These are phyloP conservation scores for Ephydatia muelleri DNA, from an alignment of 37 sponge, comb jelly and placozoan genomes.

Conservation along the genomic window DNA sequence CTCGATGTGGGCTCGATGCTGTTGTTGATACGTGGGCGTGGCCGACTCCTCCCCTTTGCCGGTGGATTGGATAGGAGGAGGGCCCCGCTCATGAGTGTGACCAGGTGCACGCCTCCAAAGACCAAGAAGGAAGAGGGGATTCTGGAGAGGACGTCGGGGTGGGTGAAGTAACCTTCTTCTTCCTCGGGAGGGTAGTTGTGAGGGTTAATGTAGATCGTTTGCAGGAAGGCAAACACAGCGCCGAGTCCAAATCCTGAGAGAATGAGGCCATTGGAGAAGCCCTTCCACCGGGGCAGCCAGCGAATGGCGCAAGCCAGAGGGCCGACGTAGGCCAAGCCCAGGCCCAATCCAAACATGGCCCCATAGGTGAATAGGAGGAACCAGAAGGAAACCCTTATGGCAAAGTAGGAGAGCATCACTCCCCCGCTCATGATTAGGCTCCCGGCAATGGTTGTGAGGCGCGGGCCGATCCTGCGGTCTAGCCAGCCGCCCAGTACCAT, in stretches of 20 bases:
- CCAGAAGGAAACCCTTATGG: constrained; percentile 69
- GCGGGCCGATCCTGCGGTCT: constrained; percentile 70
- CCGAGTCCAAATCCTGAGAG: constrained; percentile 89
- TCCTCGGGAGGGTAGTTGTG: constrained; percentile 21
- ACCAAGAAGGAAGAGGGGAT: constrained; percentile 75
- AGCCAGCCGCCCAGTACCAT: constrained; percentile 85
- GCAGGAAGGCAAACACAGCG: constrained; percentile 66
- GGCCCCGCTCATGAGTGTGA: constrained; percentile 64
- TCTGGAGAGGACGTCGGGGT: constrained; percentile 61
- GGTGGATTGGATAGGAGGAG: constrained; percentile 71
- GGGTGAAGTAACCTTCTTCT: constrained; percentile 38
- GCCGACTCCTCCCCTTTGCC: not conserved
- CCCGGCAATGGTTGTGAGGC: constrained; percentile 76
- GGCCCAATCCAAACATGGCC: constrained; percentile 76
- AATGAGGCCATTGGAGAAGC: constrained; percentile 78
- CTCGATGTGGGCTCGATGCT: no score
- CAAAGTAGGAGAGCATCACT: constrained; percentile 41
- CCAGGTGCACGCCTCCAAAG: constrained; percentile 66
- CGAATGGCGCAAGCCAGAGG: constrained; percentile 78
- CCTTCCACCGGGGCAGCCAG: constrained; percentile 87
- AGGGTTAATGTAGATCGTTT: constrained; percentile 82
- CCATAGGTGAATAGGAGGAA: constrained; percentile 82
- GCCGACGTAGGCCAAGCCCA: constrained; percentile 80
- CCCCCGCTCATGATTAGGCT: constrained; percentile 58
- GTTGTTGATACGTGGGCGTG: no score